Conservation (phyloP, 2,113 vertebrate genomes). For the Rhabdomys dilectus region DNA sequence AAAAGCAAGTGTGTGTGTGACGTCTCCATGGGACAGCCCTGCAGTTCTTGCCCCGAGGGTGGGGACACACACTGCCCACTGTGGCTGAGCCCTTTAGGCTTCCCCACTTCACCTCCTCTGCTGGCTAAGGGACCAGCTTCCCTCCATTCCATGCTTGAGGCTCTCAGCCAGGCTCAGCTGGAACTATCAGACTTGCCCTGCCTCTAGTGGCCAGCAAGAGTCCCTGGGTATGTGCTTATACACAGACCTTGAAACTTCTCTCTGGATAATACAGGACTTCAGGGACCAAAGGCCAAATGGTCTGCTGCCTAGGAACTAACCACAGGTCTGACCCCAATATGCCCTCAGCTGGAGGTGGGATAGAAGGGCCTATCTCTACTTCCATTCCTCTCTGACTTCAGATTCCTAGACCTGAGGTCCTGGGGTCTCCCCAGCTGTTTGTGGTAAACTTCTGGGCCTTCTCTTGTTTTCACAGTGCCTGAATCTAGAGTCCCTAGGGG, state of each 20-base stretch:
- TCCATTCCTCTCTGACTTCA: too few species aligned
- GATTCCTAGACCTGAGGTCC: neutral
- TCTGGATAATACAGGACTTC: neutral
- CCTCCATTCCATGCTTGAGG: accelerated
- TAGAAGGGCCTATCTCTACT: neutral
- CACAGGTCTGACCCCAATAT: neutral
- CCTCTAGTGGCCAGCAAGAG: neutral
- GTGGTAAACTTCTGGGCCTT: neutral
- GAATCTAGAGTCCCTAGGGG: neutral
- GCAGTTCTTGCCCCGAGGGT: too few species aligned
- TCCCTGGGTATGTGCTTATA: neutral
- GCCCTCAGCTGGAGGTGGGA: neutral
- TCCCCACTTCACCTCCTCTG: accelerated
- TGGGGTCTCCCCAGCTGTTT: neutral
- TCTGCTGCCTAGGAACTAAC: neutral
- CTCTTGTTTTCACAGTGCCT: neutral
- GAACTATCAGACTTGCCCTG: neutral
- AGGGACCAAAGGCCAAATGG: neutral
- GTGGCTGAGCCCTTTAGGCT: accelerated
- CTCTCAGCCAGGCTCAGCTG: neutral
- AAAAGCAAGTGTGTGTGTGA: constrained; percentile 7
- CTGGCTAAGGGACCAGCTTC: neutral
- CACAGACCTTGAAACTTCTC: neutral
- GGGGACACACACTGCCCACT: neutral
- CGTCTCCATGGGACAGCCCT: accelerated